These are phyloP conservation scores for Drosophila kikkawai DNA, from an alignment of 1,140 invertebrate genomes.

Conservation along the genomic window DNA sequence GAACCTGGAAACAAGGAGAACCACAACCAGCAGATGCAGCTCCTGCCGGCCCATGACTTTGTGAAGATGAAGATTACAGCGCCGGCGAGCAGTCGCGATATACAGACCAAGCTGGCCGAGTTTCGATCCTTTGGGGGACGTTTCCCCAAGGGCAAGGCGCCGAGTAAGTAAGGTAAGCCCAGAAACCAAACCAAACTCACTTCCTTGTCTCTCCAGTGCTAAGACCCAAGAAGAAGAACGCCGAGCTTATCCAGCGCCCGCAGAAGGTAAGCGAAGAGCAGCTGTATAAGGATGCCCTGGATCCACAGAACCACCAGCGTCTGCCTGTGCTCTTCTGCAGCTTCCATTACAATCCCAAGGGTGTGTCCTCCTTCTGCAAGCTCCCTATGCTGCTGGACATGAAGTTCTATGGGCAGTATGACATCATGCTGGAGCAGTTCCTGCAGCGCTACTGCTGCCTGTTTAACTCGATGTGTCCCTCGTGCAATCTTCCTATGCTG, in stretches of 20 bases:
- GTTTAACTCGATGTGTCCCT: constrained; percentile 93
- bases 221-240: constrained; percentile 49
- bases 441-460: constrained; percentile 96
- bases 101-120: constrained; percentile 92
- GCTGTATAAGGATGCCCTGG: constrained; percentile 90
- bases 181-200: not conserved
- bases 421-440: constrained; percentile 97
- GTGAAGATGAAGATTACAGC: constrained; percentile 89
- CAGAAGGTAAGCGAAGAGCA: constrained; percentile 73
- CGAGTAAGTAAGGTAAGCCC: constrained; percentile 47
- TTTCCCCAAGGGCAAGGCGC: constrained; percentile 84
- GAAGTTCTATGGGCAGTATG: constrained; percentile 97
- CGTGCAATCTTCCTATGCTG: constrained; percentile 94
- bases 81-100: constrained; percentile 87
- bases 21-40: constrained; percentile 29
- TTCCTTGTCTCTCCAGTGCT: constrained; percentile 52
- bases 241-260: constrained; percentile 51
- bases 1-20: constrained; percentile 55
- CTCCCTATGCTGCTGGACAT: constrained; percentile 87
- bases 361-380: constrained; percentile 76
- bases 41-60: constrained; percentile 89
- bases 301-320: constrained; percentile 94
- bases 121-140: constrained; percentile 94
- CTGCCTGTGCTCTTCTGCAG: constrained; percentile 96
- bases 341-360: constrained; percentile 88